Base-by-base conservation (phyloP, 2,888 invertebrate species). In the Platycheirus rosarum region DNA sequence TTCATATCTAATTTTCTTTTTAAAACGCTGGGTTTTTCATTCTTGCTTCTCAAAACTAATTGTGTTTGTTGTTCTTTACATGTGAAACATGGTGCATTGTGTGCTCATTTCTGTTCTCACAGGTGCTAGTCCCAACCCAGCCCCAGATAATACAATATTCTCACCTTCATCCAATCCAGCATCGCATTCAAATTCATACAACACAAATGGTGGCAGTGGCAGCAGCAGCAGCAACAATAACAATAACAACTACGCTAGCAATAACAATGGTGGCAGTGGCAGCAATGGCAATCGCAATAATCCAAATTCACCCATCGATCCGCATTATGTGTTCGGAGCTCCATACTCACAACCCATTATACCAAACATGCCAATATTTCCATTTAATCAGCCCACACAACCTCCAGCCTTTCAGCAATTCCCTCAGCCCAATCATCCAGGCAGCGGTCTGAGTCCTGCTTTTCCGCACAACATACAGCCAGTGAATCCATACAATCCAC, bases 221-320 rank as follows among this genome's bases (percentile, higher is more conserved):
- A 69, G 71, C 85, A 40, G 51, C 20, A 68, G 68, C 48, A 66
- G 57, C 37, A 23, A 86, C 86, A 29, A 86, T 16, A 86, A 85
- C 82, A 85, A 85, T 51, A 86, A 85, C 65, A 86, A 86, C 42
- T 70, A 87, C 84, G 69, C 87, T 60, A 80, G 75, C 46, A 75
- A 49, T 62, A 79, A 77, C 23, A 74, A 77, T 57, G 79, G 75
- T 44, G 65, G 84, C 62, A 70, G 74, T 85, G 60, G 63, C 46
- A 75, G 77, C 48, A 78, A 75, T 48, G 29, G 86, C 86, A 35
- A 86, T 86, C 76, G 79, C 40, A 76, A 84, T 42, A 85, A 87
- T 84, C 32, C 95, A 94, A 86, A 93, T 93, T 69, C 87, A 63
- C 85, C 85, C 75, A 86, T 90, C 78, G 90, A 91, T 88, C 89